Conservation (phyloP, 2,113 vertebrate species). For the Erythrocercus mccallii region DNA sequence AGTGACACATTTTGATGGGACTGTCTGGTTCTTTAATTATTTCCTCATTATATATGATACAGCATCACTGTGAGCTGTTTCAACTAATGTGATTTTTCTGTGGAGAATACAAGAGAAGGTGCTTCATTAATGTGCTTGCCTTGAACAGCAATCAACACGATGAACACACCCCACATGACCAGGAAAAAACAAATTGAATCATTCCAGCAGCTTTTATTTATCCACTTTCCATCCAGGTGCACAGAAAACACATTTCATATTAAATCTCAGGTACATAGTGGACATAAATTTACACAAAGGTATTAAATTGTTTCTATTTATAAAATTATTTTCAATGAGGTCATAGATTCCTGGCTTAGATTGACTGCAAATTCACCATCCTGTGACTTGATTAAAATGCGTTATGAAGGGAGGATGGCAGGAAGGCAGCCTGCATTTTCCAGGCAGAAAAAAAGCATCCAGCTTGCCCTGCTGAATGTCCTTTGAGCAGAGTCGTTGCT, state of each 20-base stretch:
- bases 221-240: not conserved
- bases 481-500: not conserved
- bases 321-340: not conserved
- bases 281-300: not conserved
- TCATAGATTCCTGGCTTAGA: not conserved
- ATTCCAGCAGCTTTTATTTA: not conserved
- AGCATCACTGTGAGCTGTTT: not conserved
- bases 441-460: not conserved
- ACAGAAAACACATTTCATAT: not conserved
- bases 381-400: constrained; percentile 21
- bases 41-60: not conserved
- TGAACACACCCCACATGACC: not conserved
- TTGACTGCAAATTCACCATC: not conserved
- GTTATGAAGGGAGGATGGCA: not conserved
- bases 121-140: not conserved
- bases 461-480: not conserved
- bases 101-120: not conserved
- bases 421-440: not conserved
- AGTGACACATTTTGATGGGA: not conserved
- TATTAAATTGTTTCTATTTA: constrained; percentile 19
- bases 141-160: not conserved
- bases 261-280: not conserved
- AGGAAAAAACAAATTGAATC: not conserved
- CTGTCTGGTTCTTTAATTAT: not conserved
- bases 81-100: not conserved